Base-by-base conservation (phyloP, 2,113 vertebrate species). In the Sciurus niger region DNA sequence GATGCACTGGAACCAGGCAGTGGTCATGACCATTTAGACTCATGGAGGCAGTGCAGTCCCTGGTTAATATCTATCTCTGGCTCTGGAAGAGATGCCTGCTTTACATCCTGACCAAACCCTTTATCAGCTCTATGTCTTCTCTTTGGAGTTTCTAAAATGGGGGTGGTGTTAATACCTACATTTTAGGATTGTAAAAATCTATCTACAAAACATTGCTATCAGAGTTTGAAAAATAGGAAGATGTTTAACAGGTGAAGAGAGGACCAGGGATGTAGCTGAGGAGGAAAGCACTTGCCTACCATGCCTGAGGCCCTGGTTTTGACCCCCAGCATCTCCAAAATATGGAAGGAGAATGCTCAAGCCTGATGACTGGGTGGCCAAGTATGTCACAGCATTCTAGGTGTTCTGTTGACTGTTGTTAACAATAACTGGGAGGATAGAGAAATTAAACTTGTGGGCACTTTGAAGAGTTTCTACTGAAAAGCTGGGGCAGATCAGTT, bases 381-480 rank as follows among this genome's bases (percentile, higher is more conserved):
- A 40, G 0, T 14, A 55, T 11, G 17, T 13, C 79, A 9, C 48
- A 58, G 40, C 5, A 16, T 84, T 72, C 82, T 70, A 65, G 37
- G 37, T 32, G 67, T 37, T 55, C 51, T 90, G 1, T 46, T 87
- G 63, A 48, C 43, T 32, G 24, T 16, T 48, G 20, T 63, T 85
- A 74, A 5, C 60, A 76, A 93, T 34, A 67, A 34, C 34, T 74
- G 48, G 58, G 40, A 48, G 60, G 88, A 77, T 67, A 8, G 53
- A 76, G 72, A 90, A 90, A 16, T 97, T 58, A 63, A 48, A 40
- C 5, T 28, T 51, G 53, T 16, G 2, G 18, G 53, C 9, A 55
- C 46, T 65, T 96, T 95, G 46, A 34, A 77, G 82, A 93, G 58
- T 65, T 94, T 86, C 43, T 84, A 28, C 2, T 79, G 58, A 86